phyloP scores from a whole-genome alignment of 2,797 vertebrate genomes.

The Chaetophractus vellerosus region DNA sequence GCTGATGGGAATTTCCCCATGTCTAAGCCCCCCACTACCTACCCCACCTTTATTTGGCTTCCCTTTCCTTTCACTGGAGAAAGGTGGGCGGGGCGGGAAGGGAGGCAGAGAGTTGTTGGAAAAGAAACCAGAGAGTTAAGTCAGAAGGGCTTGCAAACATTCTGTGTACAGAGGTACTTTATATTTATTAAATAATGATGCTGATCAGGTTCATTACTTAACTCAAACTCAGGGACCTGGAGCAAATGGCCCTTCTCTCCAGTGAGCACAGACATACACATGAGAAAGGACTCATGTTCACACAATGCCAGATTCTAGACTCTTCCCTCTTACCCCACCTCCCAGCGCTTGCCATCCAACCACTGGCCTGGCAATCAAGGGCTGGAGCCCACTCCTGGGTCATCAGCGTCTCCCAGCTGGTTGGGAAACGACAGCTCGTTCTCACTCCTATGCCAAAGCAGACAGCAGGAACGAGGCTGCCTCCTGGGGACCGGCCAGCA shows the following conservation, averaged over 20 bases:
- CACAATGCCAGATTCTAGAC: background rate
- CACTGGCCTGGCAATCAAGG: background rate
- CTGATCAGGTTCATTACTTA: background rate
- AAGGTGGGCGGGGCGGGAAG: no score
- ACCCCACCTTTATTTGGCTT: background rate
- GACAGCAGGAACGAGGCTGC: background rate
- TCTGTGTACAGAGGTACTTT: background rate
- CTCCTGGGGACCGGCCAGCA: background rate
- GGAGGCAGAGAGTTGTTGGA: background rate
- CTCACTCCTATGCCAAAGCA: background rate
- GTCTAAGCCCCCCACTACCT: background rate
- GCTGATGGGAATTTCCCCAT: background rate
- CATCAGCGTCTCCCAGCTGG: background rate
- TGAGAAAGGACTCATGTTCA: background rate
- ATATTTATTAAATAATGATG: background rate
- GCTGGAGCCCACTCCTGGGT: background rate
- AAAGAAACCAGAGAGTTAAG: background rate
- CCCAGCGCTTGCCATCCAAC: background rate
- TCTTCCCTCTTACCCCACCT: background rate
- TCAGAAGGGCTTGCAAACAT: background rate
- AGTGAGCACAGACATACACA: rapidly evolving
- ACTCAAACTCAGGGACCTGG: no score
- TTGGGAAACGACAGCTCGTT: background rate
- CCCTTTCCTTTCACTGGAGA: background rate
- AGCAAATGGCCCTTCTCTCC: background rate